A percentile compares a stretch with the other conserved stretches of the same genome.
Conservation (phyloP, 2,113 vertebrate species). For the Antennarius striatus region DNA sequence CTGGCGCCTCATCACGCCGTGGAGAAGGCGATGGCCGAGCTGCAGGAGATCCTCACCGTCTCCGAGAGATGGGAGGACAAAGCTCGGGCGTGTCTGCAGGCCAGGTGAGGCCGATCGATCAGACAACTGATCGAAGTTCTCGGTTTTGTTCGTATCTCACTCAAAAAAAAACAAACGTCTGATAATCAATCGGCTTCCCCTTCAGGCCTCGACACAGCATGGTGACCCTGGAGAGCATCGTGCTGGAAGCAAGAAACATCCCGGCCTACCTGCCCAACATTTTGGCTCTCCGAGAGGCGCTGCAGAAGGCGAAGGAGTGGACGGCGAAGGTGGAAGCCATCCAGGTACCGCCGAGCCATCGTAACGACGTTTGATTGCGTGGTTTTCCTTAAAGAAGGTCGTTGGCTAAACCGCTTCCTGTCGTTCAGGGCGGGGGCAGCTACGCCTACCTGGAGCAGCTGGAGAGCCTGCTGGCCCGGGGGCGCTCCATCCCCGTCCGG, state of each 20-base stretch:
- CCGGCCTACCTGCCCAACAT: conserved; percentile 96
- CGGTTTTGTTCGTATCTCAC: not conserved
- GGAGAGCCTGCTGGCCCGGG: conserved; percentile 89
- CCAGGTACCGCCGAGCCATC: conserved; percentile 80
- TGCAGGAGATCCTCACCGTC: conserved; percentile 96
- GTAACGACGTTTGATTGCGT: not conserved
- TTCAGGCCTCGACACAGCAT: conserved; percentile 92
- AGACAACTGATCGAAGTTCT: too few relatives aligned
- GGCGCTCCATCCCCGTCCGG: conserved; percentile 92
- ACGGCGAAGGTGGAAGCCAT: conserved; percentile 93
- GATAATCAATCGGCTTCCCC: not conserved
- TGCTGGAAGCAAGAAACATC: conserved; percentile 94
- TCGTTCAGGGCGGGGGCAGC: conserved; percentile 85
- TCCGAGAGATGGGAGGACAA: conserved; percentile 98
- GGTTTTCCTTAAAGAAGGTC: too few relatives aligned
- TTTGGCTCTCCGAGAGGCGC: conserved; percentile 90
- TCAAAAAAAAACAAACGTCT: too few relatives aligned
- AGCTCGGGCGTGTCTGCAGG: conserved; percentile 92
- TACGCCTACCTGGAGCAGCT: conserved; percentile 96
- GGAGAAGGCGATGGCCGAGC: conserved; percentile 97
- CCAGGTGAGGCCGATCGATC: conserved; percentile 78
- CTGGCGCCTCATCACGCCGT: conserved; percentile 96
- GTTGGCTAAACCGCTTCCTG: not conserved
- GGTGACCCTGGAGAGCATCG: conserved; percentile 90
- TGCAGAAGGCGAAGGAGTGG: conserved; percentile 97